A percentile compares a stretch with the other conserved stretches of the same genome.
Evolutionary conservation across 1,140 invertebrate genomes (phyloP).

Genomic region (Drosophila subpulchrella): DNA sequence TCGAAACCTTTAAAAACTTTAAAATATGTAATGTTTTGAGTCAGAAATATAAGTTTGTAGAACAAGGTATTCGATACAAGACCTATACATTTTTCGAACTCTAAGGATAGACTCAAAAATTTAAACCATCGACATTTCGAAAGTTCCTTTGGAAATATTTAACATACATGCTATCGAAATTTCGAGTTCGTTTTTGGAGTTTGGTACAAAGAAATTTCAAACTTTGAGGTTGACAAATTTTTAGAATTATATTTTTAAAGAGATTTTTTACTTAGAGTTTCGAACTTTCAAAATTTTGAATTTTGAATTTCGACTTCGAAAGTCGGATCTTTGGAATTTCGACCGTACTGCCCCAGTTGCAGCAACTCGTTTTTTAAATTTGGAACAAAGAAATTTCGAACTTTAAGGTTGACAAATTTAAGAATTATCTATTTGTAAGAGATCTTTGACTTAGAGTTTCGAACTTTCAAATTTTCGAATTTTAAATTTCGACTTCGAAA

Average conservation of each 20-base stretch:
- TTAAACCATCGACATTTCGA: no score
- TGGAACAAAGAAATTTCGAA: not conserved
- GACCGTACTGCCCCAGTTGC: conserved; percentile 62
- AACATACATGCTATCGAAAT: no score
- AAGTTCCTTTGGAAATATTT: no score
- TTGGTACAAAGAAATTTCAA: not conserved
- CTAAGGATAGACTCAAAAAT: no score
- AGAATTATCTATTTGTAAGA: no score
- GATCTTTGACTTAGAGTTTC: no score
- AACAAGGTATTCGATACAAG: no score
- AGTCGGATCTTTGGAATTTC: conserved; percentile 4
- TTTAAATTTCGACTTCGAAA: conserved; percentile 20
- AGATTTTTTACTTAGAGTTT: not conserved
- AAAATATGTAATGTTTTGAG: no score
- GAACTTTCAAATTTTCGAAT: not conserved
- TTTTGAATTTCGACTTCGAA: conserved; percentile 19
- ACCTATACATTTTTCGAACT: no score
- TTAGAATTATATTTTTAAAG: not conserved
- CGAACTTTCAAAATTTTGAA: not conserved
- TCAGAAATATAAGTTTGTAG: no score
- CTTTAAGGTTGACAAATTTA: not conserved
- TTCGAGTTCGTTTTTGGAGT: no score
- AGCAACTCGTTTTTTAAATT: no score
- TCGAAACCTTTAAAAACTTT: not conserved
- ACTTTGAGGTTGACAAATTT: conserved; percentile 1